These are phyloP conservation scores for Spodoptera exigua DNA, from an alignment of 2,888 invertebrate species.

Conservation along the genomic window DNA sequence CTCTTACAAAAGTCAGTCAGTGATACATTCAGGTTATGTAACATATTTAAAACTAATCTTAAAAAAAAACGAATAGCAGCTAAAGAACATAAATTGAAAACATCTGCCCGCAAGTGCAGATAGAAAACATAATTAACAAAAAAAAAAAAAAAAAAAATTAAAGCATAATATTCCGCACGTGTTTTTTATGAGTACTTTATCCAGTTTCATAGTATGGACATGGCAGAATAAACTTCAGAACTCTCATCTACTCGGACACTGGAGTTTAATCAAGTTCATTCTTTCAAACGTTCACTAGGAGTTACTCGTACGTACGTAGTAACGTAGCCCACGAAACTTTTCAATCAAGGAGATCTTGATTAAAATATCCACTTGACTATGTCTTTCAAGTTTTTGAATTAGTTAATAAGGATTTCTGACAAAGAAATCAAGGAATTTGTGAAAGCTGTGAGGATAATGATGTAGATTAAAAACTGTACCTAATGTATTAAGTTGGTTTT, in stretches of 20 bases:
- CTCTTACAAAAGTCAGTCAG: too few relatives aligned
- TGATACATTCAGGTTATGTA: too few relatives aligned
- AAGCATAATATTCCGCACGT: conserved; percentile 39
- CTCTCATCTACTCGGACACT: conserved; percentile 64
- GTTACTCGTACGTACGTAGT: conserved; percentile 47
- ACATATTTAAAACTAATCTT: too few relatives aligned
- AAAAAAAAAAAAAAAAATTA: conserved; percentile 36
- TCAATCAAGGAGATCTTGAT: conserved; percentile 59
- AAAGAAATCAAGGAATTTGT: too few relatives aligned
- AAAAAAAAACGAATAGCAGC: too few relatives aligned
- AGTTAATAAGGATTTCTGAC: conserved; percentile 7
- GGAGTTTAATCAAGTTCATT: conserved; percentile 73
- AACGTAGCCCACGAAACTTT: conserved; percentile 60
- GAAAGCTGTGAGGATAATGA: too few relatives aligned
- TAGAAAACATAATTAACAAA: not conserved
- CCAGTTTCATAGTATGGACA: conserved; percentile 50
- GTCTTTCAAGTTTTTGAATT: conserved; percentile 60
- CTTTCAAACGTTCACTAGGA: conserved; percentile 67
- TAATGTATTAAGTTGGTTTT: too few relatives aligned
- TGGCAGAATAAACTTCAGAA: conserved; percentile 56
- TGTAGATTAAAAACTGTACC: too few relatives aligned
- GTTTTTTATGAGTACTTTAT: conserved; percentile 47
- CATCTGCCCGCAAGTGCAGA: too few relatives aligned
- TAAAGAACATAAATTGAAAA: too few relatives aligned
- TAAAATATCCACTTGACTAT: conserved; percentile 48